These are phyloP conservation scores for Dryococelus australis DNA, from an alignment of 2,888 invertebrate genomes.

Conservation along the genomic window DNA sequence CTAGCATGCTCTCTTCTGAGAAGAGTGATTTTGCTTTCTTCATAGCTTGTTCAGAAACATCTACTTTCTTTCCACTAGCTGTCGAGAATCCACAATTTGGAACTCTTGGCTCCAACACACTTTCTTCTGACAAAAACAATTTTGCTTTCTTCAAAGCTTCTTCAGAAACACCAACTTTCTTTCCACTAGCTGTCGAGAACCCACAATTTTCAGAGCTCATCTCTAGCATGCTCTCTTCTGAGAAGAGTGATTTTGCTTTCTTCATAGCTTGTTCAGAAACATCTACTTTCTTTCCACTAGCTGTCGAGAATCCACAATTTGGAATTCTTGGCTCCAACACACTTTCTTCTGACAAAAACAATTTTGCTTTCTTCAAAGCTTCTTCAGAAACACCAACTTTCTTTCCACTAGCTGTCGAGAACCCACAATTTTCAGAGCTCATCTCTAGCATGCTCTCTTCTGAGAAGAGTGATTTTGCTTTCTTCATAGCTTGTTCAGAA, in stretches of 20 bases:
- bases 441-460: too few relatives aligned
- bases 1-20: conserved; percentile 47
- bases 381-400: conserved; percentile 55
- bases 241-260: conserved; percentile 54
- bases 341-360: conserved; percentile 52
- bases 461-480: too few relatives aligned
- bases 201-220: not conserved
- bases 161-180: not conserved
- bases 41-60: conserved; percentile 54
- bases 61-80: conserved; percentile 56
- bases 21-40: conserved; percentile 54
- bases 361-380: conserved; percentile 53
- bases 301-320: conserved; percentile 47
- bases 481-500: conserved; percentile 51
- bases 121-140: not conserved
- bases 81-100: conserved; percentile 44
- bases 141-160: not conserved
- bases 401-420: conserved; percentile 56
- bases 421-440: not conserved
- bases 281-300: conserved; percentile 56
- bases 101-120: not conserved
- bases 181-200: not conserved
- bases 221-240: conserved; percentile 46
- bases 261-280: conserved; percentile 54
- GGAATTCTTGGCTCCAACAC: not conserved